These are phyloP conservation scores for Theristicus caerulescens DNA, from an alignment of 2,113 vertebrate species.

Conservation along the genomic window DNA sequence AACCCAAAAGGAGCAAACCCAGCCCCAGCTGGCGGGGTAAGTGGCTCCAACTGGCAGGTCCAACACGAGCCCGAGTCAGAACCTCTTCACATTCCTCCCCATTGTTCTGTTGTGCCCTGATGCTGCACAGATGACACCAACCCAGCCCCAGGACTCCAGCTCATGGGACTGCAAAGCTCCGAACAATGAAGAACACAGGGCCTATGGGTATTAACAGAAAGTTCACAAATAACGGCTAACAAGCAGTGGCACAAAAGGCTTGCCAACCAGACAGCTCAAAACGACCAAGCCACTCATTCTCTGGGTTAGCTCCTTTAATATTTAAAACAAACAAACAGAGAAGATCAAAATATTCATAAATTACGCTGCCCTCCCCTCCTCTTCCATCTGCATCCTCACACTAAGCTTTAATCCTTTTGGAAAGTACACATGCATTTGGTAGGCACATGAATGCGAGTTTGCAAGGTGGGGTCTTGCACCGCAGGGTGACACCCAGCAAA, in stretches of 20 bases:
- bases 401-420: not conserved
- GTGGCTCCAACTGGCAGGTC: not conserved
- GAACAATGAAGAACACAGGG: not conserved
- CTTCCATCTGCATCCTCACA: not conserved
- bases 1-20: not conserved
- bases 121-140: not conserved
- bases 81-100: not conserved
- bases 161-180: not conserved
- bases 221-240: not conserved
- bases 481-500: not conserved
- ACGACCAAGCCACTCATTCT: not conserved
- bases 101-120: conserved; percentile 37
- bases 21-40: not conserved
- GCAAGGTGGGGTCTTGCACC: not conserved
- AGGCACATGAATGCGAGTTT: not conserved
- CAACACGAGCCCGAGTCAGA: not conserved
- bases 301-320: not conserved
- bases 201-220: conserved; percentile 1
- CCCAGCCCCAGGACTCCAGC: not conserved
- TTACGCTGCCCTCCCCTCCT: not conserved
- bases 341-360: not conserved
- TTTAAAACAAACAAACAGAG: not conserved
- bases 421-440: not conserved
- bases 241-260: conserved; percentile 5
- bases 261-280: not conserved